Conservation (phyloP, 1,140 invertebrate genomes). For the Lordiphosa collinella region DNA sequence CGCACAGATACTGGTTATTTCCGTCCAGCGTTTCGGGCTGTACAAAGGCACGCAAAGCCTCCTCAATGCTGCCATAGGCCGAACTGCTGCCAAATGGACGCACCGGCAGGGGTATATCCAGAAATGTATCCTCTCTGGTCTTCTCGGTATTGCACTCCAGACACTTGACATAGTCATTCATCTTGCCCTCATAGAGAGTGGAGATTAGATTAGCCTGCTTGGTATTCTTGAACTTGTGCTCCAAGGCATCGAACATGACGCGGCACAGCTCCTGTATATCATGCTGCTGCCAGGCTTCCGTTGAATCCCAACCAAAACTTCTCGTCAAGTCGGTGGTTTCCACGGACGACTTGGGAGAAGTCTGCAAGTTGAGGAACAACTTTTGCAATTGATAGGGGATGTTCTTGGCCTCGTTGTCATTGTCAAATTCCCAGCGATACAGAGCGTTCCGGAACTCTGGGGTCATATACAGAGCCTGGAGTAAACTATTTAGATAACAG, state of each 20-base stretch:
- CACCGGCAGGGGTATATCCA: constrained; percentile 94
- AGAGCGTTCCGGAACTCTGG: constrained; percentile 96
- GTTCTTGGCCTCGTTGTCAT: constrained; percentile 85
- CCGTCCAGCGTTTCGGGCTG: constrained; percentile 92
- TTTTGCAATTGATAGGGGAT: constrained; percentile 94
- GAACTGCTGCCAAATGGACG: constrained; percentile 89
- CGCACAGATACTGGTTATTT: constrained; percentile 94
- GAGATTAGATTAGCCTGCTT: constrained; percentile 92
- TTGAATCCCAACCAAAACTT: constrained; percentile 95
- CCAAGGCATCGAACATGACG: constrained; percentile 95
- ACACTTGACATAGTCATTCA: constrained; percentile 96
- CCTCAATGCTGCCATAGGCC: constrained; percentile 91
- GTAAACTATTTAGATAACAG: constrained; percentile 94
- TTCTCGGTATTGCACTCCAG: constrained; percentile 92
- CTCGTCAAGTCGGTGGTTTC: constrained; percentile 93
- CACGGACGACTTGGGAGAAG: constrained; percentile 86
- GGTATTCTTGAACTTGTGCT: constrained; percentile 92
- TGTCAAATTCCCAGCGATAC: constrained; percentile 92
- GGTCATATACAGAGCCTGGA: constrained; percentile 95
- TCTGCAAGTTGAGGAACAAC: constrained; percentile 93
- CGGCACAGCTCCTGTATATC: constrained; percentile 95
- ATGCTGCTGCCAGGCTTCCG: constrained; percentile 95
- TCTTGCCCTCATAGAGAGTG: constrained; percentile 86
- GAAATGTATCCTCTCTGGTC: constrained; percentile 90
- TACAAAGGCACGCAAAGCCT: constrained; percentile 92